Conservation (phyloP, 2,113 vertebrate genomes). For the Suncus etruscus region DNA sequence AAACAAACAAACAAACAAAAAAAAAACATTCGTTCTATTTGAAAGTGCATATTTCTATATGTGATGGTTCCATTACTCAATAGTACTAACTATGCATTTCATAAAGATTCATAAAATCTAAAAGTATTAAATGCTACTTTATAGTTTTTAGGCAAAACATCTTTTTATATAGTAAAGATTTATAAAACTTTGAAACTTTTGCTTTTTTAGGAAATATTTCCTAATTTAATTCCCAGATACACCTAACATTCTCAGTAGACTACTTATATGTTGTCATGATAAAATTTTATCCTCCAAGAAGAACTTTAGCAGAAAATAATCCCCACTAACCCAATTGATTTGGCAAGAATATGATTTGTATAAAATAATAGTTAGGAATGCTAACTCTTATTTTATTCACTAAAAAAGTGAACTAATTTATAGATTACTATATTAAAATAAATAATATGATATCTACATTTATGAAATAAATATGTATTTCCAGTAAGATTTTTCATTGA, state of each 20-base stretch:
- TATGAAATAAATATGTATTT: constrained; percentile 50
- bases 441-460: constrained; percentile 19
- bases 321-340: not conserved
- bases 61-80: not conserved
- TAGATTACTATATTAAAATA: not conserved
- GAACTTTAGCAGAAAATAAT: not conserved
- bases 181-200: constrained; percentile 30
- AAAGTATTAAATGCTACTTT: not conserved
- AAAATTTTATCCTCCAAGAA: not conserved
- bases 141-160: not conserved
- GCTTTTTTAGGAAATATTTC: constrained; percentile 12
- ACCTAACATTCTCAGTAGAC: not conserved
- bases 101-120: not conserved
- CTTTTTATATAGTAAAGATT: not conserved
- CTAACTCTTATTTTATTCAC: not conserved
- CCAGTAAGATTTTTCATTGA: constrained; percentile 22
- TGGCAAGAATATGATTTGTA: not conserved
- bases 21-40: not conserved
- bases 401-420: not conserved
- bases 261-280: not conserved
- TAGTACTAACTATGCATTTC: not conserved
- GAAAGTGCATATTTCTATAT: constrained; percentile 17
- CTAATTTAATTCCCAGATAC: not conserved
- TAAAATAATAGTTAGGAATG: not conserved
- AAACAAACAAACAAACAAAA: too few relatives aligned